Percentiles rank a stretch among this genome's conserved stretches.
Evolutionary conservation across 2,113 vertebrate genomes (phyloP).

Genomic region (Poecile atricapillus): DNA sequence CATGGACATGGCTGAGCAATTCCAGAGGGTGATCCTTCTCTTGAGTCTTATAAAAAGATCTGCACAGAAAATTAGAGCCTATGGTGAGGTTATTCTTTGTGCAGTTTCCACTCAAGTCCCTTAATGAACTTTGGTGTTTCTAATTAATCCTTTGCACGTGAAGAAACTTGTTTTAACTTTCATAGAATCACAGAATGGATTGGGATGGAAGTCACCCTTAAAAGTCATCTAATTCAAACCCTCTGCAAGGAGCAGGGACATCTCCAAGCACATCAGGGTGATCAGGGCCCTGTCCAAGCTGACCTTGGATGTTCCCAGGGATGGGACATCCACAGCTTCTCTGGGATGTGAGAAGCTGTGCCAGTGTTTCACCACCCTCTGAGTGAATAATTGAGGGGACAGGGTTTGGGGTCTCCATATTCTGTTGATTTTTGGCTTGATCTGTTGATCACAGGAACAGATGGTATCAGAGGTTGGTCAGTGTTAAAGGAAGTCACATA

Average conservation of each 20-base stretch:
- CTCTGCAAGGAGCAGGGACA: not conserved
- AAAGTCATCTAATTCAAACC: not conserved
- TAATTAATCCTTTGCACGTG: not conserved
- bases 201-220: not conserved
- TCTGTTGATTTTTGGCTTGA: not conserved
- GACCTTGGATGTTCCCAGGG: not conserved
- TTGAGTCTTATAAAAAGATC: not conserved
- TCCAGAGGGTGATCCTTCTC: not conserved
- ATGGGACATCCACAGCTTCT: not conserved
- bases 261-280: no score
- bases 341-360: not conserved
- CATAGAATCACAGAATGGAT: not conserved
- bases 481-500: not conserved
- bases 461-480: not conserved
- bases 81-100: not conserved
- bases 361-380: not conserved
- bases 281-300: not conserved
- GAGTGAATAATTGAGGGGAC: not conserved
- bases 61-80: not conserved
- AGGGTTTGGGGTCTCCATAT: not conserved
- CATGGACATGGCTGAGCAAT: fast-evolving
- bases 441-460: not conserved
- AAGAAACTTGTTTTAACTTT: not conserved
- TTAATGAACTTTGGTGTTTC: not conserved
- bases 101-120: not conserved